Base-by-base conservation (phyloP, 2,797 vertebrate species). In the Molossus molossus region DNA sequence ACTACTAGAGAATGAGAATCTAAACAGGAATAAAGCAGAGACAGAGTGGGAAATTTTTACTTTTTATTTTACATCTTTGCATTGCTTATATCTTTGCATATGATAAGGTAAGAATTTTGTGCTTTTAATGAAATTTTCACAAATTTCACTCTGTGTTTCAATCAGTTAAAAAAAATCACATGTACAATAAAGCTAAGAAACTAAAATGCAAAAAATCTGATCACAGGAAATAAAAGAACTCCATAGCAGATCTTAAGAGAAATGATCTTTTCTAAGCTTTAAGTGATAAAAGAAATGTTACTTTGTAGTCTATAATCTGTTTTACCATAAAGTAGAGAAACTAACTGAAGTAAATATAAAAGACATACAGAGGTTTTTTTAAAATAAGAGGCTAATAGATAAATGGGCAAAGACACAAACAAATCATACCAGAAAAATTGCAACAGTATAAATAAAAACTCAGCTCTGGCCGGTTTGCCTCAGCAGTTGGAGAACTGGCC, bases 341-440 rank as follows among this genome's bases (percentile, higher is more conserved):
- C 67, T 81, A 90, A 67, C 9, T 77, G 15, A 79, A 75, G 13
- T 79, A 62, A 76, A 77, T 73, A 58, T 50, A 58, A 62, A 88
- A 72, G 29, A 65, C 29, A 69, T 45, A 82, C 7, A 62, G 18
- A 77, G 23, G 27, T 81, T 73, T 85, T 60, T 67, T 48, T n/a
- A 4, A 27, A 67, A 18, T 29, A 92, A 80, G 37, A 77, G 7
- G 12, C 53, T 84, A 69, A 83, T 6, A 40, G 17, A 60, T 53
- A 94, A 80, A 69, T 37, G 4, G 58, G 29, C 58, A 69, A 90
- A 94, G 40, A 77, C n/a, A 60, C 45, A 29, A 82, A n/a, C 11
- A 65, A 85, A 85, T 58, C 73, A 84, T 57, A 79, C 55, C 67
- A 69, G n/a, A 85, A 89, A 95, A 89, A 72, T 79, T 29, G 15